Evolutionary conservation across 2,113 vertebrate species (phyloP).

Genomic region (Pelecanoides urinatrix): DNA sequence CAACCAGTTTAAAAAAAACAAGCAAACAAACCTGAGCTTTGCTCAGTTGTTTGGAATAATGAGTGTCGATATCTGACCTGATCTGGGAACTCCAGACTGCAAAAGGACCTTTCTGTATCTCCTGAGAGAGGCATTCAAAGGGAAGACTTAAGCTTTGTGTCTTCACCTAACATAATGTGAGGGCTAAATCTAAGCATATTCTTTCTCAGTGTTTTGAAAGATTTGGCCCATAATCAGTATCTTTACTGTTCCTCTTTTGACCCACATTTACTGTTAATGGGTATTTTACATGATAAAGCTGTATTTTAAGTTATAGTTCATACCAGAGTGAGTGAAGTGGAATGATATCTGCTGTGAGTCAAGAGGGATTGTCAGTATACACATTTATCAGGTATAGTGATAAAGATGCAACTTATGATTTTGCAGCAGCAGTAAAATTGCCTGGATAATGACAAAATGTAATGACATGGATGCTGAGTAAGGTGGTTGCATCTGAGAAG

Average conservation of each 20-base stretch:
- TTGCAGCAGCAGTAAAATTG: background rate
- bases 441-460: constrained; percentile 4
- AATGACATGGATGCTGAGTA: background rate
- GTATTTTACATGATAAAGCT: background rate
- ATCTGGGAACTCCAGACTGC: background rate
- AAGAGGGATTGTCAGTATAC: background rate
- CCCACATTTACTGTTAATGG: background rate
- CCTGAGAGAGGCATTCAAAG: background rate
- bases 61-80: background rate
- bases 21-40: background rate
- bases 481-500: background rate
- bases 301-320: background rate
- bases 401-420: background rate
- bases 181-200: background rate
- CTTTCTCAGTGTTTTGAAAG: background rate
- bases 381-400: background rate
- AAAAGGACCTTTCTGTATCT: background rate
- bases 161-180: background rate
- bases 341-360: background rate
- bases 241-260: background rate
- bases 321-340: background rate
- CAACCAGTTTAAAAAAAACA: background rate
- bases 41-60: background rate
- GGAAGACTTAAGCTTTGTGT: background rate
- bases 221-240: background rate